These are phyloP conservation scores for Pseudorhombus dupliciocellatus DNA, from an alignment of 2,113 vertebrate genomes.

Conservation along the genomic window DNA sequence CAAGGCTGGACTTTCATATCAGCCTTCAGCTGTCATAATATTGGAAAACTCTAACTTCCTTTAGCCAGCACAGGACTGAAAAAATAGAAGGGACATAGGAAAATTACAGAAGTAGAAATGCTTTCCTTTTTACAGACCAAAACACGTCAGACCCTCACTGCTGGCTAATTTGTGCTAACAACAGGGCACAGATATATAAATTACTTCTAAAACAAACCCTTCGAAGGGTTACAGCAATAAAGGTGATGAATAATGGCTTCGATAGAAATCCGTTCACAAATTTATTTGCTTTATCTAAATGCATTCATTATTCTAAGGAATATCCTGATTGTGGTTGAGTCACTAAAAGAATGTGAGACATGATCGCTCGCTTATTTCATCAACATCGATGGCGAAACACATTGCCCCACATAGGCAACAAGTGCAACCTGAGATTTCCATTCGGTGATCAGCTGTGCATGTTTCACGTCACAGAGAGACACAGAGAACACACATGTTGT, in stretches of 20 bases:
- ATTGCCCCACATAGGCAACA: neutral
- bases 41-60: conserved; percentile 14
- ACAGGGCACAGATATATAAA: too few relatives aligned
- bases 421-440: neutral
- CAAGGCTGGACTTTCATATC: conserved; percentile 59
- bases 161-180: too few relatives aligned
- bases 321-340: conserved; percentile 17
- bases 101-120: conserved; percentile 31
- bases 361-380: neutral
- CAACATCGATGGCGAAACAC: neutral
- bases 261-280: neutral
- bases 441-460: neutral
- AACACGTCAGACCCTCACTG: neutral
- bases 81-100: conserved; percentile 13
- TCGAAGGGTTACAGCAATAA: neutral
- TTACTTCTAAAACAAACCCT: neutral
- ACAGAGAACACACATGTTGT: neutral
- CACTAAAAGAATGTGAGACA: neutral
- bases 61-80: neutral
- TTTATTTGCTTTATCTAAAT: too few relatives aligned
- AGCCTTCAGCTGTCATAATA: conserved; percentile 39
- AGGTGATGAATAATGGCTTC: neutral
- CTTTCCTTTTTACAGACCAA: conserved; percentile 23
- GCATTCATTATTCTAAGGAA: conserved; percentile 25
- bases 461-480: neutral